These are phyloP conservation scores for Bubo bubo DNA, from an alignment of 2,113 vertebrate species.

Conservation along the genomic window DNA sequence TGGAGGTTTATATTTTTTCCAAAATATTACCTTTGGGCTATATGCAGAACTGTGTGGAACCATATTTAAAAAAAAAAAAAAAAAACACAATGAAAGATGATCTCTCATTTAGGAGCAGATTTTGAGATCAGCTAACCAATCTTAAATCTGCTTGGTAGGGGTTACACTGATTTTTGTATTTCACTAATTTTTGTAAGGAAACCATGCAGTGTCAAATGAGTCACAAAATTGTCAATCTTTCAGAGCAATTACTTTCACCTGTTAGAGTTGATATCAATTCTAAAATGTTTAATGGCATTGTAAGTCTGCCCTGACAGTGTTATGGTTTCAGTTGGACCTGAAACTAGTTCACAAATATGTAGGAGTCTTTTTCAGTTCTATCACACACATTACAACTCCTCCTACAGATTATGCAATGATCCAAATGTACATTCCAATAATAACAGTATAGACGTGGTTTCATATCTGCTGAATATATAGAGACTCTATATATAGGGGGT, in stretches of 20 bases:
- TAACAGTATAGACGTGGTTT: background rate
- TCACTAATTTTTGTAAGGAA: background rate
- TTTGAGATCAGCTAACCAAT: background rate
- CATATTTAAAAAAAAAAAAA: background rate
- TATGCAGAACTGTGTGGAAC: background rate
- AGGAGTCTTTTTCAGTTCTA: background rate
- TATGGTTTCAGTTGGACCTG: background rate
- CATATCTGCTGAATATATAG: background rate
- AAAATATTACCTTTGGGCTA: background rate
- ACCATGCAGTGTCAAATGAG: background rate
- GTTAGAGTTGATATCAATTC: background rate
- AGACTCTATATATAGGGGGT: slow-evolving; percentile 9
- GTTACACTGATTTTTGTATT: background rate
- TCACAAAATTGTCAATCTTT: background rate
- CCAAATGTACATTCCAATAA: background rate
- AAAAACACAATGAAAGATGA: background rate
- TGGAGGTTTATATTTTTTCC: background rate
- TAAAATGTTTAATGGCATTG: background rate
- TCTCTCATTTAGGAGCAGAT: background rate
- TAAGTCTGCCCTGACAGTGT: background rate
- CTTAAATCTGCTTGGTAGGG: background rate
- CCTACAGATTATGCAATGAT: background rate
- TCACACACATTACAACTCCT: background rate
- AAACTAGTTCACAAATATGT: background rate
- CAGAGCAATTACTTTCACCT: background rate